Base-by-base conservation (phyloP, 2,797 vertebrate species). In the Falco naumanni region DNA sequence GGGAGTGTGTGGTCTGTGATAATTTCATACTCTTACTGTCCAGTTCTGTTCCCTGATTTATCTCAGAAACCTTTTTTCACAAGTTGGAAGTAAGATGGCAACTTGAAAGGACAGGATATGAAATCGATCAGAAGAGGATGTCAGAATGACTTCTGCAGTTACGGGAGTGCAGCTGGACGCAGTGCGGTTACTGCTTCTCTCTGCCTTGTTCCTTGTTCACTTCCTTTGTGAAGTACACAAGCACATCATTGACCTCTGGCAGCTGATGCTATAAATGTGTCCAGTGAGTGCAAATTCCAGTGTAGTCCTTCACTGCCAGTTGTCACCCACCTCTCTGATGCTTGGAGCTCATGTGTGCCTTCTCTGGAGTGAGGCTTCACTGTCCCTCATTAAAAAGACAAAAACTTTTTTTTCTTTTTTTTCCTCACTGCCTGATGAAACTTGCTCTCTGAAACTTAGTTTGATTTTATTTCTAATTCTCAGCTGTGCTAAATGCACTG, bases 381-480 rank as follows among this genome's bases (percentile, higher is more conserved):
- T 63, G 10, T 37, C 14, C 25, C 7, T 34, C 19, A 15, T 33
- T 16, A 11, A 33, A 90, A 87, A 59, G 34, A 48, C n/a, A 22
- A 43, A 45, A 47, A 11, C 66, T 53, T 76, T 21, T 14, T 18
- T 59, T 26, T 19, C 37, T 10, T 48, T 28, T 16, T 8, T 8
- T 19, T 9, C 6, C 20, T 61, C 20, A 7, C 2, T 68, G 26
- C 39, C 53, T 50, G 57, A 45, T 69, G 51, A 75, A 89, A 77
- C 26, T 93, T 86, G 37, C 33, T 79, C 22, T 68, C 59, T 79
- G 68, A 86, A 93, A 72, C 37, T 72, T 92, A 17, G 50, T 71
- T 87, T 84, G 60, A 39, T 80, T 90, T 90, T 83, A 41, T 90
- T 93, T 89, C 53, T 65, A 78, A 68, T 84, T 90, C 72, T 91